Conservation (phyloP, 2,888 invertebrate species). For the Dexiosoma caninum region DNA sequence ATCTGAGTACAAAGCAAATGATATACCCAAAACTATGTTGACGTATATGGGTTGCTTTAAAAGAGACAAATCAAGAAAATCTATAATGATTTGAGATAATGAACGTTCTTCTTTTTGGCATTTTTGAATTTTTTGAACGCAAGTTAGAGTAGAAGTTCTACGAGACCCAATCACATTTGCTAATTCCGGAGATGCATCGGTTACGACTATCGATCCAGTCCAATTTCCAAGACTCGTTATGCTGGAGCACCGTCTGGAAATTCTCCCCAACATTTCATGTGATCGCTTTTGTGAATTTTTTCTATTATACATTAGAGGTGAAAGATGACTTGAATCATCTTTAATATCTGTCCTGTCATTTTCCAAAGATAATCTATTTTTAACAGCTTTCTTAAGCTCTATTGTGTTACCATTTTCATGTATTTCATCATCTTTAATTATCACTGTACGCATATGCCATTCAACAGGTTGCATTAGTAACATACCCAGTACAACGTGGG, state of each 20-base stretch:
- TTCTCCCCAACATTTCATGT: conserved; percentile 55
- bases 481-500: conserved; percentile 84
- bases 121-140: neutral
- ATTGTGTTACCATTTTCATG: neutral
- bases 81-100: conserved; percentile 79
- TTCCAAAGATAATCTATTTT: neutral
- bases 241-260: conserved; percentile 72
- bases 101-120: conserved; percentile 14
- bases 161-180: conserved; percentile 68
- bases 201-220: conserved; percentile 74
- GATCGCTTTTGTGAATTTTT: conserved; percentile 62
- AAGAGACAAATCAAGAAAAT: conserved; percentile 82
- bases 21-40: conserved; percentile 84
- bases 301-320: conserved; percentile 49
- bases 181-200: conserved; percentile 73
- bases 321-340: conserved; percentile 51
- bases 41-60: conserved; percentile 82
- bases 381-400: neutral
- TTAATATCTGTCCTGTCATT: neutral
- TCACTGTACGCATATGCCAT: conserved; percentile 82
- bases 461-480: conserved; percentile 86
- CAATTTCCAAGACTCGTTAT: conserved; percentile 77
- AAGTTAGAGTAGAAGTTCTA: conserved; percentile 63
- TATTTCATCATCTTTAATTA: conserved; percentile 70
- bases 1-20: conserved; percentile 84